These are phyloP conservation scores for Parnassius apollo DNA, from an alignment of 2,888 invertebrate genomes.

Conservation along the genomic window DNA sequence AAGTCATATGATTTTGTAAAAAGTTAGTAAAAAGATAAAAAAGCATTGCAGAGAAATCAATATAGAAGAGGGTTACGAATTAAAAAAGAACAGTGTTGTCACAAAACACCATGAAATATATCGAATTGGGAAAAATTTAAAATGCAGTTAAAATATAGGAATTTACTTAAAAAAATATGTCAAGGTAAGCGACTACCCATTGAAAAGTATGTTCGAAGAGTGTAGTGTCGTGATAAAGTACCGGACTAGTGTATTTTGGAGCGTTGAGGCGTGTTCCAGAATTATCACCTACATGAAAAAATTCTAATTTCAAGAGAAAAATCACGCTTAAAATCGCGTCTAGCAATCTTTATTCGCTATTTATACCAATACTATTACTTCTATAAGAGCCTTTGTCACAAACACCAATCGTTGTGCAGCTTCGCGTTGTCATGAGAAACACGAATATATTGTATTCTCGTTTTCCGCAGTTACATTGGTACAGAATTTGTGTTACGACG, in stretches of 20 bases:
- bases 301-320: conserved; percentile 34
- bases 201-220: conserved; percentile 27
- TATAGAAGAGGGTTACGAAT: not conserved
- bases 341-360: conserved; percentile 10
- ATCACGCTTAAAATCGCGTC: conserved; percentile 32
- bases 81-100: conserved; percentile 45
- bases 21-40: conserved; percentile 30
- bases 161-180: conserved; percentile 1
- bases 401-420: not conserved
- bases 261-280: conserved; percentile 17
- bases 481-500: not conserved
- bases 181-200: not conserved
- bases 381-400: conserved; percentile 2
- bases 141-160: conserved; percentile 36
- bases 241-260: conserved; percentile 6
- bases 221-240: conserved; percentile 33
- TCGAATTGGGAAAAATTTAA: conserved; percentile 35
- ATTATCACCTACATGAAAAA: conserved; percentile 39
- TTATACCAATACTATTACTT: conserved; percentile 10
- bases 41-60: not conserved
- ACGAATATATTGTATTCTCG: not conserved
- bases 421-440: too few species aligned
- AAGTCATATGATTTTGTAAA: conserved; percentile 19
- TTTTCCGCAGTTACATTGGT: not conserved
- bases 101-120: conserved; percentile 41